Evolutionary conservation across 92 coral and sea anemone genomes (phyloP).

Genomic region (Porites cylindrica): DNA sequence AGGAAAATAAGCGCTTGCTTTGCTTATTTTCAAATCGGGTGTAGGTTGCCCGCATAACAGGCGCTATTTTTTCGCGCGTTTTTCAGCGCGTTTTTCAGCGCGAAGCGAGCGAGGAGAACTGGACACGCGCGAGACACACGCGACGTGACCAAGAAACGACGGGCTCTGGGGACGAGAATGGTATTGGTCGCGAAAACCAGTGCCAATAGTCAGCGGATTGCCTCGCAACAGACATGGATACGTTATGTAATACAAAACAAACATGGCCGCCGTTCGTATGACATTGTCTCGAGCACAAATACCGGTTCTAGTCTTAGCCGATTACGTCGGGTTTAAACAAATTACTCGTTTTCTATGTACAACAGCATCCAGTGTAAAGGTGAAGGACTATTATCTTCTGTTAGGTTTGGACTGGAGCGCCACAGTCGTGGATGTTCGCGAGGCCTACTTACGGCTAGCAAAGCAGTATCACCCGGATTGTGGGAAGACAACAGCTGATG

Average conservation of each 20-base stretch:
- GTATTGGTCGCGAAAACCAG: too few species aligned
- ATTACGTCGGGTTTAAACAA: not conserved
- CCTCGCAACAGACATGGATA: not conserved
- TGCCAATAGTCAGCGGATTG: constrained; percentile 1
- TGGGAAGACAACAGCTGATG: constrained; percentile 72
- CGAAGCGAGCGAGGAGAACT: too few species aligned
- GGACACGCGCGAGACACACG: too few species aligned
- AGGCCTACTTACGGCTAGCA: constrained; percentile 70
- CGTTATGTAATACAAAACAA: not conserved
- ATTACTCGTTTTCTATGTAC: constrained; percentile 20
- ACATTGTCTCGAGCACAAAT: not conserved
- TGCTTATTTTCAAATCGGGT: too few species aligned
- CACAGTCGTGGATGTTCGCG: constrained; percentile 65
- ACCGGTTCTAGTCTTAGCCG: not conserved
- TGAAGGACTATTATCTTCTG: constrained; percentile 61
- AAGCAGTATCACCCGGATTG: constrained; percentile 81
- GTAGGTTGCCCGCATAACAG: too few species aligned
- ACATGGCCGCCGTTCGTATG: constrained; percentile 16
- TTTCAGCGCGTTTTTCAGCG: too few species aligned
- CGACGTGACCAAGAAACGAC: too few species aligned
- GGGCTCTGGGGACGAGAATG: too few species aligned
- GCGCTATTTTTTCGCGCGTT: too few species aligned
- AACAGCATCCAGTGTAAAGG: constrained; percentile 16
- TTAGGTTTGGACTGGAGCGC: constrained; percentile 71
- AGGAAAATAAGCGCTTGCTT: too few species aligned